Evolutionary conservation across 2,888 invertebrate genomes (phyloP).

Genomic region (Dryadula phaetusa): DNA sequence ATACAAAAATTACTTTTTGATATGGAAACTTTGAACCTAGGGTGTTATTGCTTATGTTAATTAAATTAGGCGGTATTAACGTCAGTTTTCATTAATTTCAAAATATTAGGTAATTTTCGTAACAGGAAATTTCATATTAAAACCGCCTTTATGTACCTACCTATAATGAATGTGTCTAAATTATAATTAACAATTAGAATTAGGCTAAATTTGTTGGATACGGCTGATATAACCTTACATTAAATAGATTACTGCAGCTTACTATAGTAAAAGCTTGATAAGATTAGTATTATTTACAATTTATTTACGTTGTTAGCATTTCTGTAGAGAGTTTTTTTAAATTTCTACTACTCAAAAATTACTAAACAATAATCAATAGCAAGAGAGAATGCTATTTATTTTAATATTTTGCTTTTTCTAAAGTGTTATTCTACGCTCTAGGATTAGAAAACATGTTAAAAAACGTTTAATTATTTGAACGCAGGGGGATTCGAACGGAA

Average conservation of each 20-base stretch:
- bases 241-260: no score
- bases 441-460: no score
- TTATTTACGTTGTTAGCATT: no score
- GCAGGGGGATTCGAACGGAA: no score
- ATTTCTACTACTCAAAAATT: no score
- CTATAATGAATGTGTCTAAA: neutral
- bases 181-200: neutral
- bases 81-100: conserved; percentile 26
- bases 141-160: neutral
- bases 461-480: no score
- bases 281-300: neutral
- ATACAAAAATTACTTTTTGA: conserved; percentile 8
- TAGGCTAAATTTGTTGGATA: neutral
- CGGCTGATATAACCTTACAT: neutral
- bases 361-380: no score
- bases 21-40: conserved; percentile 2
- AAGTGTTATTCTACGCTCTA: no score
- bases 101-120: conserved; percentile 14
- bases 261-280: neutral
- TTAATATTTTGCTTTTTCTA: no score
- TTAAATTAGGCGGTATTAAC: conserved; percentile 19
- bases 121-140: conserved; percentile 3
- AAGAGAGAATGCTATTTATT: no score
- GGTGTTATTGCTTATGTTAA: conserved; percentile 9
- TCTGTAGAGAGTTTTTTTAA: no score